These are phyloP conservation scores for Picus viridis DNA, from an alignment of 2,797 vertebrate species.

Conservation along the genomic window DNA sequence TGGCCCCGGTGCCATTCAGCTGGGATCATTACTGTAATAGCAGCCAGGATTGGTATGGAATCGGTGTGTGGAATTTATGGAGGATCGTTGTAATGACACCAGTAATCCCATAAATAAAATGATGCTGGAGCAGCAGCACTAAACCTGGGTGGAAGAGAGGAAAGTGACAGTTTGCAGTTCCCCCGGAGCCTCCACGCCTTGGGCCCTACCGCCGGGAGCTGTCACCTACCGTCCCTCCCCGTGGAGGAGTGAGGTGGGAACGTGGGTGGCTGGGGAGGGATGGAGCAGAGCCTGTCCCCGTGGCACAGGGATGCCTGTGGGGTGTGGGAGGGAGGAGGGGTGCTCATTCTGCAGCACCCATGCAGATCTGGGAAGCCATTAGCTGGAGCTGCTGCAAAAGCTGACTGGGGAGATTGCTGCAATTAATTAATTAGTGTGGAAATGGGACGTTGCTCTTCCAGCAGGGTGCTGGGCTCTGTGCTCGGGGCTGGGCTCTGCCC, in stretches of 20 bases:
- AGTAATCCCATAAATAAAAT: constrained; percentile 31
- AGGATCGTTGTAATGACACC: neutral
- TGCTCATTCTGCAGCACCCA: neutral
- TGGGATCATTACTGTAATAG: constrained; percentile 56
- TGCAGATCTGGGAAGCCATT: neutral
- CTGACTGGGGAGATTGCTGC: accelerated
- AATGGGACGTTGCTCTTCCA: accelerated
- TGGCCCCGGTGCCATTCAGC: constrained; percentile 40
- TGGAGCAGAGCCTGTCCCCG: neutral
- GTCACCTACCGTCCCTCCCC: neutral
- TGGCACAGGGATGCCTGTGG: accelerated
- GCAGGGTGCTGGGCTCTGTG: neutral
- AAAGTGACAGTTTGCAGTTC: neutral
- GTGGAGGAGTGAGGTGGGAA: neutral
- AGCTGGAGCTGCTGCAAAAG: neutral
- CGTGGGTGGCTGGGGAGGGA: neutral
- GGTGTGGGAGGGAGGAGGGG: neutral
- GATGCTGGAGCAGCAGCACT: neutral
- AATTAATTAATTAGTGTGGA: neutral
- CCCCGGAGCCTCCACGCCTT: neutral
- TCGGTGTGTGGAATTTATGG: constrained; percentile 16
- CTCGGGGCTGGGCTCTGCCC: too few relatives aligned
- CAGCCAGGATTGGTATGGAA: constrained; percentile 18
- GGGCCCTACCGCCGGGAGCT: neutral
- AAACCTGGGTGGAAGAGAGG: neutral